Base-by-base conservation (phyloP, 1,140 invertebrate genomes). In the Drosophila lini region DNA sequence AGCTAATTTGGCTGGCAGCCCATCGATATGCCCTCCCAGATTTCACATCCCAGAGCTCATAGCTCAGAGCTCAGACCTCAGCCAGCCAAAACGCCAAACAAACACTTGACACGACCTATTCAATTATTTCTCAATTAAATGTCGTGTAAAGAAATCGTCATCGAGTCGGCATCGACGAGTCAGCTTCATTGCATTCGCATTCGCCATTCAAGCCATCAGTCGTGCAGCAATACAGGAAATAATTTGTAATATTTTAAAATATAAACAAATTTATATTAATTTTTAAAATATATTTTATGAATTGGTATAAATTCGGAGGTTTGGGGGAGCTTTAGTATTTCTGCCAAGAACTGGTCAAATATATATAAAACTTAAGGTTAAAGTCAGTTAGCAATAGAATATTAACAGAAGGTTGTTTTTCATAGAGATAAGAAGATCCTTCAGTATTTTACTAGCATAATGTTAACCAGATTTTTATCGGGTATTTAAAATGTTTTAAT, bases 41-140 rank as follows among this genome's bases (percentile, higher is more conserved):
- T 31, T 38, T 25, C 62, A 42, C n/a, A 32, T 32, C 19, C 44
- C 60, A 64, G 15, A 55, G 28, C 28, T 10, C 9, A 58, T 9
- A 50, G 47, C 47, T 48, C 25, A 45, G 4, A 48, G 2, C 28
- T 13, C 55, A 47, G 55, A 47, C 55, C 68, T 31, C 68, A 59
- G 65, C 75, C 53, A 74, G 69, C 53, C 73, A 79, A 73, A 82
- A 85, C 68, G 83, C 80, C 80, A 88, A 88, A 88, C 84, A 88
- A 88, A 89, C 83, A 88, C 83, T 88, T 89, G 80, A 89, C 80
- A 74, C 83, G 84, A 88, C 83, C 83, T 89, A 89, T 88, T 89
- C 84, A 89, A 88, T 88, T 88, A 88, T 88, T 88, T 84, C 84
- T 88, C 85, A 88, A 88, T 88, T 88, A 88, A 88, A 88, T 88